Evolutionary conservation across 2,888 invertebrate species (phyloP).

Genomic region (Orgyia antiqua): DNA sequence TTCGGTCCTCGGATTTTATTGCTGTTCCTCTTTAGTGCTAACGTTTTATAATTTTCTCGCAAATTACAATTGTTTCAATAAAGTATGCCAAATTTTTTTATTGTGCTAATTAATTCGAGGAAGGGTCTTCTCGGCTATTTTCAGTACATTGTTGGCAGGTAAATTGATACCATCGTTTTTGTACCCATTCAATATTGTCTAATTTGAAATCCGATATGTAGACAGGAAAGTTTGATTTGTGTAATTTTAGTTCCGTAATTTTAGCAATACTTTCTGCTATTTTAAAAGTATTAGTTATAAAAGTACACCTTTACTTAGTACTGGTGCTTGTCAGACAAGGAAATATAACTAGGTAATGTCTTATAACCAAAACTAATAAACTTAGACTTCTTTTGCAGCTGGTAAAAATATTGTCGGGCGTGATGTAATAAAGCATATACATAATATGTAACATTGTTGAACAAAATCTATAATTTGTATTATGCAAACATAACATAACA

Average conservation of each 20-base stretch:
- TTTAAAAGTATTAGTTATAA: no score
- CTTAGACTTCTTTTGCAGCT: no score
- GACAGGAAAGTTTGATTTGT: background rate
- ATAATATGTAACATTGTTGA: no score
- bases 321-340: no score
- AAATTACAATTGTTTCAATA: constrained; percentile 11
- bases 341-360: no score
- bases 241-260: background rate
- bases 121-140: constrained; percentile 3
- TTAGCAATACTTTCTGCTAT: no score
- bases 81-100: constrained; percentile 14
- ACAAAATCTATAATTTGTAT: no score
- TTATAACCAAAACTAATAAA: no score
- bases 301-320: no score
- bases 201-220: background rate
- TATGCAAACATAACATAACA: no score
- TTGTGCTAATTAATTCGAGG: constrained; percentile 8
- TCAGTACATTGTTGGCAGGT: constrained; percentile 2
- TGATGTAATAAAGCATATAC: no score
- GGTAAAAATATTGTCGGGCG: no score
- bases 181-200: background rate
- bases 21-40: constrained; percentile 7
- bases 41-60: constrained; percentile 17
- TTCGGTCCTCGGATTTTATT: constrained; percentile 9
- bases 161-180: constrained; percentile 1